Percentiles rank a stretch among this genome's conserved stretches.
phyloP scores from a whole-genome alignment of 23 tunicate genomes.

The Oikopleura vanhoeffeni region DNA sequence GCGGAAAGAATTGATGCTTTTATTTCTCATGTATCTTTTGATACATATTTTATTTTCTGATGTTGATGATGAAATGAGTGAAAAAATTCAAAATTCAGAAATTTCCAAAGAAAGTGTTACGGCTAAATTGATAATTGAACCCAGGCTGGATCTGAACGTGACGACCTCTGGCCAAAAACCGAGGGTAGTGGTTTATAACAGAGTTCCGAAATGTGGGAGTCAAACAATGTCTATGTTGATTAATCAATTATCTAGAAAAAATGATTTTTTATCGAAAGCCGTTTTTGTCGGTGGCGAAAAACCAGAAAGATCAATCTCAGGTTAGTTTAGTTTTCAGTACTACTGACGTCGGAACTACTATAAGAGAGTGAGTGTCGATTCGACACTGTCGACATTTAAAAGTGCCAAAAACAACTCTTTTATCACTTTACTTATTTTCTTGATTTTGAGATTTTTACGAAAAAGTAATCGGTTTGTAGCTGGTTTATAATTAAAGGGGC shows the following conservation, averaged over 20 bases:
- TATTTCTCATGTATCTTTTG: background rate
- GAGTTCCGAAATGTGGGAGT: slow-evolving; percentile 98
- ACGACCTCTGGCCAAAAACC: background rate
- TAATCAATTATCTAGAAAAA: slow-evolving; percentile 41
- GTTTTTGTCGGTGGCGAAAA: slow-evolving; percentile 80
- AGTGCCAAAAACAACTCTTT: too few species aligned
- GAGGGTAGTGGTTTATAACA: slow-evolving; percentile 49
- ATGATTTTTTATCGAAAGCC: slow-evolving; percentile 53
- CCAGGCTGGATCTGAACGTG: background rate
- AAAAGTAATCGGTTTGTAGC: too few species aligned
- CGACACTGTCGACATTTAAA: too few species aligned
- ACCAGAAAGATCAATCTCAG: slow-evolving; percentile 28
- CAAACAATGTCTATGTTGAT: slow-evolving; percentile 57
- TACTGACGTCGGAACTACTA: too few species aligned
- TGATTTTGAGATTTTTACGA: too few species aligned
- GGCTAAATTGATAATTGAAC: background rate
- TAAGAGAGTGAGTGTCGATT: too few species aligned
- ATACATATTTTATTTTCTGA: background rate
- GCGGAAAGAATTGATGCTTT: background rate
- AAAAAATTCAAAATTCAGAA: background rate
- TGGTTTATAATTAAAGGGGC: too few species aligned
- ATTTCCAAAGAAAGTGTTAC: background rate
- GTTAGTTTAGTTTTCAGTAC: too few species aligned
- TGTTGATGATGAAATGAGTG: background rate
- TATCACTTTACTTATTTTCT: too few species aligned